A percentile compares a stretch with the other conserved stretches of the same genome.
Conservation (phyloP, 2,888 invertebrate genomes). For the Endotricha flammealis region DNA sequence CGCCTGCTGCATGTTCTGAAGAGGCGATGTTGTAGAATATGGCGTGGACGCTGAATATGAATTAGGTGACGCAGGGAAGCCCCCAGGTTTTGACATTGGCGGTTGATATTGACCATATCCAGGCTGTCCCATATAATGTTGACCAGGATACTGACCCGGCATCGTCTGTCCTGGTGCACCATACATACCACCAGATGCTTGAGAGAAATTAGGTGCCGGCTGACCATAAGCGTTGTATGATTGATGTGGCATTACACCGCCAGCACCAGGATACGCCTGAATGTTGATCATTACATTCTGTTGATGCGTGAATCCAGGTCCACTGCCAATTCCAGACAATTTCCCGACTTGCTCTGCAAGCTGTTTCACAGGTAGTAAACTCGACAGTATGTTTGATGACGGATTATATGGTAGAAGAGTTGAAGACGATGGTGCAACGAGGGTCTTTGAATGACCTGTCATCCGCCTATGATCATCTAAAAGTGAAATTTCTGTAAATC, state of each 20-base stretch:
- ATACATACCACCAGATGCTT: conserved; percentile 56
- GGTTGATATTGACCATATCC: conserved; percentile 51
- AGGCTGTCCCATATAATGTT: conserved; percentile 47
- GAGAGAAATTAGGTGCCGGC: conserved; percentile 57
- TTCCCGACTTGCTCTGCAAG: conserved; percentile 71
- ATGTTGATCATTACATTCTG: conserved; percentile 82
- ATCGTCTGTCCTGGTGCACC: conserved; percentile 48
- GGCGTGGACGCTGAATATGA: conserved; percentile 44
- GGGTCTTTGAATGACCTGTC: conserved; percentile 75
- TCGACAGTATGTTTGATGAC: conserved; percentile 53
- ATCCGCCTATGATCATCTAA: conserved; percentile 74
- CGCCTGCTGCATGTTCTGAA: conserved; percentile 68
- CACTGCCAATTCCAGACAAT: conserved; percentile 47
- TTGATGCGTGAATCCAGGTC: conserved; percentile 74
- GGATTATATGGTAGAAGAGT: conserved; percentile 59
- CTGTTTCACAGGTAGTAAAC: conserved; percentile 64
- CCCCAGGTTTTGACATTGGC: conserved; percentile 47
- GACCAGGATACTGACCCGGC: conserved; percentile 50
- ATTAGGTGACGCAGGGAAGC: conserved; percentile 47
- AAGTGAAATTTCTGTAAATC: conserved; percentile 74
- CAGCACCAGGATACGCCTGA: conserved; percentile 78
- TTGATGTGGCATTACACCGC: conserved; percentile 66
- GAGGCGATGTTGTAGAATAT: conserved; percentile 53
- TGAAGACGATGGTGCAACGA: conserved; percentile 44
- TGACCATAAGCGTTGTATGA: conserved; percentile 58